Conservation (phyloP, 2,888 invertebrate genomes). For the Microctonus hyperodae region DNA sequence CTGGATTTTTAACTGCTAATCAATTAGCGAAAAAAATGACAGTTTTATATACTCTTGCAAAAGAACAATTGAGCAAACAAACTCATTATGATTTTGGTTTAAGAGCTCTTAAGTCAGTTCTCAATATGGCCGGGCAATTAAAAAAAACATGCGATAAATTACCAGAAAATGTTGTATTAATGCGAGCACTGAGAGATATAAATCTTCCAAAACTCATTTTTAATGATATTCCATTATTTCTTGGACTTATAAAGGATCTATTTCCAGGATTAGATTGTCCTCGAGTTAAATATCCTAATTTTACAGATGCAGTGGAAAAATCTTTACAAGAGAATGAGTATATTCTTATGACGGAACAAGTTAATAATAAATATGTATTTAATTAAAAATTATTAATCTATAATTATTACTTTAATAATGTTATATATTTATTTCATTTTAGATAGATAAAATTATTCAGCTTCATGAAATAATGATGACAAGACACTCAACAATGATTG, state of each 20-base stretch:
- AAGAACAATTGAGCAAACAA: constrained; percentile 90
- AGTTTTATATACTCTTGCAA: constrained; percentile 84
- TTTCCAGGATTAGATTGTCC: constrained; percentile 93
- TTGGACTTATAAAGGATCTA: constrained; percentile 86
- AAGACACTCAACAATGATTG: constrained; percentile 89
- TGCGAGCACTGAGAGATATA: constrained; percentile 91
- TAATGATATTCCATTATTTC: constrained; percentile 89
- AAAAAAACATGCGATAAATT: constrained; percentile 80
- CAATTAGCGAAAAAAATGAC: constrained; percentile 94
- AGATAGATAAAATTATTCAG: constrained; percentile 90
- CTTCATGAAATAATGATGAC: constrained; percentile 96
- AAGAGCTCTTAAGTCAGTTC: constrained; percentile 87
- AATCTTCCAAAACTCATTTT: constrained; percentile 92
- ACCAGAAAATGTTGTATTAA: constrained; percentile 85
- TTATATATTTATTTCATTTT: constrained; percentile 25
- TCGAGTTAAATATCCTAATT: constrained; percentile 85
- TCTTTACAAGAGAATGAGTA: constrained; percentile 74
- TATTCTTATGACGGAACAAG: constrained; percentile 75
- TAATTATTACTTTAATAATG: not conserved
- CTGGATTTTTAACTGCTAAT: constrained; percentile 90
- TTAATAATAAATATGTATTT: constrained; percentile 49
- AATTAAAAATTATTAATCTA: constrained; percentile 3
- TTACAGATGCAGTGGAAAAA: constrained; percentile 79
- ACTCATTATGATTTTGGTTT: constrained; percentile 95
- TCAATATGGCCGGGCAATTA: constrained; percentile 90